A percentile compares a stretch with the other conserved stretches of the same genome.
Conservation (phyloP, 1,140 invertebrate genomes). For the Drosophila burlai region DNA sequence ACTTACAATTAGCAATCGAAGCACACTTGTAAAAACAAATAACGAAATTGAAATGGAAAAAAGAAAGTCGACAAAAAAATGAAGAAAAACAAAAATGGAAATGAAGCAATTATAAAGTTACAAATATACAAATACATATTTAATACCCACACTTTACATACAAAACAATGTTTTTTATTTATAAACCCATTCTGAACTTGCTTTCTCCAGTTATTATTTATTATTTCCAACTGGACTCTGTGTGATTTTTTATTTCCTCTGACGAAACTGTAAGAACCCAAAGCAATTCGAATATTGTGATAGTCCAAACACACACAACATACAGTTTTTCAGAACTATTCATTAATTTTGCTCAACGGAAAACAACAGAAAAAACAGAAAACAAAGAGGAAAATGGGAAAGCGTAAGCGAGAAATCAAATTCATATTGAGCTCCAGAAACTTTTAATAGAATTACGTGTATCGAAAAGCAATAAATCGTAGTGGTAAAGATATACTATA, state of each 20-base stretch:
- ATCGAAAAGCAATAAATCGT: constrained; percentile 85
- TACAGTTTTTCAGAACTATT: constrained; percentile 38
- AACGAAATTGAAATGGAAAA: constrained; percentile 12
- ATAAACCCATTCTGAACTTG: constrained; percentile 13
- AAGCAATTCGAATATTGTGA: constrained; percentile 82
- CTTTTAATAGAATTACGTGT: constrained; percentile 78
- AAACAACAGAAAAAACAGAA: constrained; percentile 1
- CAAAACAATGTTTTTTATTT: constrained; percentile 56
- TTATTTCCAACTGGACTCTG: constrained; percentile 24
- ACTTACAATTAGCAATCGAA: constrained; percentile 72
- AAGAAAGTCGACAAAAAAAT: constrained; percentile 20
- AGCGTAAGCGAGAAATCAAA: constrained; percentile 42
- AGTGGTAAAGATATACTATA: constrained; percentile 67
- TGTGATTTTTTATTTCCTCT: constrained; percentile 42
- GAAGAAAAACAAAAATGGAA: constrained; percentile 17
- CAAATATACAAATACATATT: constrained; percentile 65
- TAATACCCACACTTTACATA: constrained; percentile 44
- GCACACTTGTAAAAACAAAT: constrained; percentile 60
- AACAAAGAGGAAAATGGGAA: constrained; percentile 20
- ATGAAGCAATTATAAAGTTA: constrained; percentile 67
- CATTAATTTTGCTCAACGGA: constrained; percentile 74
- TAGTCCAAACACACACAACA: constrained; percentile 65
- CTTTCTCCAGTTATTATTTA: constrained; percentile 26
- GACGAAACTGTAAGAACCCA: constrained; percentile 47
- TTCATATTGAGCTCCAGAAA: constrained; percentile 68